Evolutionary conservation across 2,888 invertebrate species (phyloP).

Genomic region (Lepidocyrtinus sp.): DNA sequence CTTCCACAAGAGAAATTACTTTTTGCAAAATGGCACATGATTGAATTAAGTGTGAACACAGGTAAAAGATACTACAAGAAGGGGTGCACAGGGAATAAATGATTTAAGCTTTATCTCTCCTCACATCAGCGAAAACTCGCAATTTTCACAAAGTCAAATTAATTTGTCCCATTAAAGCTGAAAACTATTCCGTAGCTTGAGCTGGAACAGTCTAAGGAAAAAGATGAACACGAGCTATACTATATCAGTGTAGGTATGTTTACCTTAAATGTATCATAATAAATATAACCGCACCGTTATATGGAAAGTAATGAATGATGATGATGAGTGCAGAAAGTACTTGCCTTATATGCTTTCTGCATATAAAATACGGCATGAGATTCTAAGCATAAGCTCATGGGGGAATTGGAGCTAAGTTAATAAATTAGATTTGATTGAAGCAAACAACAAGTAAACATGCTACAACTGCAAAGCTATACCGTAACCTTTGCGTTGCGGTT

Average conservation of each 20-base stretch:
- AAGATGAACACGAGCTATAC: conserved; percentile 5
- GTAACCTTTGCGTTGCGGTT: not conserved
- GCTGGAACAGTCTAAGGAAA: no score
- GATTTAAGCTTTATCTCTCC: not conserved
- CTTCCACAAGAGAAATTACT: no score
- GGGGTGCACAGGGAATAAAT: conserved; percentile 1
- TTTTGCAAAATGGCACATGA: conserved; percentile 11
- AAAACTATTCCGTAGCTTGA: not conserved
- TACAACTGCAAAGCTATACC: conserved; percentile 5
- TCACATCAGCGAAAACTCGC: not conserved
- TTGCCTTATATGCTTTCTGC: no score
- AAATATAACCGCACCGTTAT: not conserved
- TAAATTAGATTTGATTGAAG: conserved; percentile 62
- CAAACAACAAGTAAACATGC: conserved; percentile 59
- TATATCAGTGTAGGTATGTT: no score
- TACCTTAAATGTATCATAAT: not conserved
- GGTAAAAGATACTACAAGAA: not conserved
- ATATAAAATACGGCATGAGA: no score
- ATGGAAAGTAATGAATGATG: conserved; percentile 15
- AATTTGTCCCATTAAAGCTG: conserved; percentile 34
- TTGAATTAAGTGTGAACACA: not conserved
- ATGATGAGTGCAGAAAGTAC: conserved; percentile 5
- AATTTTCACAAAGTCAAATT: conserved; percentile 33
- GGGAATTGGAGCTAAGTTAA: conserved; percentile 60
- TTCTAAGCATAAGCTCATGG: conserved; percentile 31